These are phyloP conservation scores for Hololepta plana DNA, from an alignment of 2,888 invertebrate genomes.

Conservation along the genomic window DNA sequence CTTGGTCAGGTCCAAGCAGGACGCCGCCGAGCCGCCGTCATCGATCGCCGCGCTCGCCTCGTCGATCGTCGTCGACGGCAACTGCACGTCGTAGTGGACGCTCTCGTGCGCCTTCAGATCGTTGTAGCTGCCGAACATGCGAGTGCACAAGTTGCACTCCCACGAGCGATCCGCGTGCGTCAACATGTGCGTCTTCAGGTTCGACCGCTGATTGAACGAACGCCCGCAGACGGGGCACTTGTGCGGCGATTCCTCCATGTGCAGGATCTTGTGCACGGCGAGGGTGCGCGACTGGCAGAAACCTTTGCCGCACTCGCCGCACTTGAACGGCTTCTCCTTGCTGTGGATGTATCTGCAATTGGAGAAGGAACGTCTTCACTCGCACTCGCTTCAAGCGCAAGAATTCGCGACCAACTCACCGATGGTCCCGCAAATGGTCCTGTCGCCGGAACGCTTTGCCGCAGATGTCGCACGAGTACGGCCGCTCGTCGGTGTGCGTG, in stretches of 20 bases:
- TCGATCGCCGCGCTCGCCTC: constrained; percentile 10
- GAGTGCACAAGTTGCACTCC: constrained; percentile 21
- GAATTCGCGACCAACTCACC: constrained; percentile 32
- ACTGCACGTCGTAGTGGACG: constrained; percentile 15
- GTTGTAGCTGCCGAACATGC: constrained; percentile 19
- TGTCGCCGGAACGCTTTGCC: constrained; percentile 91
- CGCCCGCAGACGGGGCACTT: constrained; percentile 80
- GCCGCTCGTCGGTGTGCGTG: constrained; percentile 92
- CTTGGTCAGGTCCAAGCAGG: constrained; percentile 20
- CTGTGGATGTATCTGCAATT: constrained; percentile 84
- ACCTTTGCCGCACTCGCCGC: constrained; percentile 91
- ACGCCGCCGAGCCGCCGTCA: constrained; percentile 9
- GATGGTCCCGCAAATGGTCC: constrained; percentile 82
- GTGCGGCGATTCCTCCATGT: constrained; percentile 85
- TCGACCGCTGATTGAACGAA: constrained; percentile 83
- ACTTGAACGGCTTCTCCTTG: constrained; percentile 97
- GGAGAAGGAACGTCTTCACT: constrained; percentile 1
- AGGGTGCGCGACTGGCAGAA: constrained; percentile 95
- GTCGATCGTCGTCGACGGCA: too few relatives aligned
- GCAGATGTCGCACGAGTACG: constrained; percentile 91
- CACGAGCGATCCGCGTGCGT: constrained; percentile 56
- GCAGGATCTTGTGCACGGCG: constrained; percentile 88
- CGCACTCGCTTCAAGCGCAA: constrained; percentile 1
- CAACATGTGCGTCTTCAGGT: constrained; percentile 75
- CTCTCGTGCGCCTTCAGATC: constrained; percentile 23